Base-by-base conservation (phyloP, 2,888 invertebrate genomes). In the Eurytoma adleriae region DNA sequence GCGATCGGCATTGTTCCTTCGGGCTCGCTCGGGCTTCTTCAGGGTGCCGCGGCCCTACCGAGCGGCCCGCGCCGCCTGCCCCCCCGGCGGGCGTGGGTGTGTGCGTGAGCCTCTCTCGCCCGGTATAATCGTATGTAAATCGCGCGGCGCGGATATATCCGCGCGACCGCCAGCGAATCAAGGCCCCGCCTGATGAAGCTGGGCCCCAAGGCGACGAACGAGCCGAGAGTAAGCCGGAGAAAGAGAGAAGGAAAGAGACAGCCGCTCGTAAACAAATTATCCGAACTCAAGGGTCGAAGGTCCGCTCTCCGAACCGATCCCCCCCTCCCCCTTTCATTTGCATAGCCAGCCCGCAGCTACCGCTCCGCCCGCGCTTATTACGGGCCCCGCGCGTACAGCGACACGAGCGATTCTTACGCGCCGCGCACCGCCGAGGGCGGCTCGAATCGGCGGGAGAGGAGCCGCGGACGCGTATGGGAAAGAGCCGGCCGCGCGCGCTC, bases 101-200 rank as follows among this genome's bases (percentile, higher is more conserved):
- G 89, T 88, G 89, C 88, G 88, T 87, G 89, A 86, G 87, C 88
- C 86, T 86, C 86, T 86, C 87, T 50, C 66, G 86, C n/a, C n/a
- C n/a, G n/a, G n/a, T n/a, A 87, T 90, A 90, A 90, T 90, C 90
- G 89, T 90, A 90, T 90, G 90, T 89, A 90, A 90, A 90, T 90
- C 90, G 89, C 86, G 87, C 87, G 86, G 88, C 85, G 86, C 83
- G 82, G 86, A 74, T 56, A 68, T 76, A 20, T 85, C 87, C 87
- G 87, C 87, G 88, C 88, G 87, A 86, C 85, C 85, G 69, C 66
- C 30, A 30, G 66, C 67, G 67, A 75, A 78, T 67, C 70, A 68
- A 79, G 79, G 75, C 57, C 20, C 30, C 20, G n/a, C 13, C 27
- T 13, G 27, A 30, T 30, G 30, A 30, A 30, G 30, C 30, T 30